These are phyloP conservation scores for Scophthalmus maximus DNA, from an alignment of 2,113 vertebrate genomes.

Conservation along the genomic window DNA sequence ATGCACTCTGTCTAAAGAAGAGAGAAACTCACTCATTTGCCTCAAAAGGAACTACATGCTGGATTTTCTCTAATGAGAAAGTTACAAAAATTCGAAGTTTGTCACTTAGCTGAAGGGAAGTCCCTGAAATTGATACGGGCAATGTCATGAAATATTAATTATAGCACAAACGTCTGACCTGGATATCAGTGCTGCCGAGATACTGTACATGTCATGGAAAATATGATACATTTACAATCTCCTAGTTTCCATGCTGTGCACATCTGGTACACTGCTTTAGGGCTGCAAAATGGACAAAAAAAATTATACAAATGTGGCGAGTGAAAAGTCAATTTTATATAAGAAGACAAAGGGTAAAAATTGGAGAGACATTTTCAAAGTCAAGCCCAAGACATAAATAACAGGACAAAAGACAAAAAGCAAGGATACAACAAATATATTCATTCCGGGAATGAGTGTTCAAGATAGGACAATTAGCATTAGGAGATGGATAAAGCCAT, in stretches of 20 bases:
- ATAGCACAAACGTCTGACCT: conserved; percentile 9
- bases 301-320: too few species aligned
- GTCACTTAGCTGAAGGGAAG: neutral
- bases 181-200: conserved; percentile 2
- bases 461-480: conserved; percentile 32
- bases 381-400: neutral
- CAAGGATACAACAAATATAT: neutral
- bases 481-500: conserved; percentile 41
- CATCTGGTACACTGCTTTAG: neutral
- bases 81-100: neutral
- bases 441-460: conserved; percentile 22
- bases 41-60: too few species aligned
- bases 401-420: neutral
- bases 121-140: neutral
- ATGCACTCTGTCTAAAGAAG: too few species aligned
- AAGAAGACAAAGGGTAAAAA: neutral
- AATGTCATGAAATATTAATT: conserved; percentile 45
- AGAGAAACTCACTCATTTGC: too few species aligned
- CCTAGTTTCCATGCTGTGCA: neutral
- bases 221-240: conserved; percentile 2
- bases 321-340: neutral
- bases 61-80: too few species aligned
- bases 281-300: neutral
- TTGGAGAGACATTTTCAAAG: neutral
- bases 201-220: neutral